These are phyloP conservation scores for Trigoniulus corallinus DNA, from an alignment of 1,140 invertebrate genomes.

Conservation along the genomic window DNA sequence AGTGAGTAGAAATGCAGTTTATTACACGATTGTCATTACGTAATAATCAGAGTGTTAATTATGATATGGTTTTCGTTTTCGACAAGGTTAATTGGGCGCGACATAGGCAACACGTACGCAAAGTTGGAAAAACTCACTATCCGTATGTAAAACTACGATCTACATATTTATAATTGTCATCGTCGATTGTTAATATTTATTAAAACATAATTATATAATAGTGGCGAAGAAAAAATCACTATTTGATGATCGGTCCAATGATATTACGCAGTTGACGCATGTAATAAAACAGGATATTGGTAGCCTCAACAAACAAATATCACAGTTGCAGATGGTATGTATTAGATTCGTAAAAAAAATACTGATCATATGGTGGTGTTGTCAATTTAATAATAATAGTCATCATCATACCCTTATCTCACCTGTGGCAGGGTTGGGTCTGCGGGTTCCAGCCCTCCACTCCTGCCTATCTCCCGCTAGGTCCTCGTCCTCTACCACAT, in stretches of 20 bases:
- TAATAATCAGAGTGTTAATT: too few species aligned
- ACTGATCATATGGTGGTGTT: too few species aligned
- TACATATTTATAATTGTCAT: constrained; percentile 8
- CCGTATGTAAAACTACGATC: constrained; percentile 41
- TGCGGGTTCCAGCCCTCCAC: too few species aligned
- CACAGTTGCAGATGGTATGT: constrained; percentile 35
- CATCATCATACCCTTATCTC: too few species aligned
- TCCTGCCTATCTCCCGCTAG: too few species aligned
- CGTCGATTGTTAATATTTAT: too few species aligned
- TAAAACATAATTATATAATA: constrained; percentile 32
- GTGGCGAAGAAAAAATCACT: constrained; percentile 94
- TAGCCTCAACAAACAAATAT: constrained; percentile 91
- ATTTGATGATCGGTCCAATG: constrained; percentile 86
- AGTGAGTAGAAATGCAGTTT: constrained; percentile 22
- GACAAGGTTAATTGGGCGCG: constrained; percentile 80
- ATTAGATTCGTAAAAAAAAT: constrained; percentile 25
- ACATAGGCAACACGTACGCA: constrained; percentile 86
- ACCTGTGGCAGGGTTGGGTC: too few species aligned
- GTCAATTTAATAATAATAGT: too few species aligned
- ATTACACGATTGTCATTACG: too few species aligned
- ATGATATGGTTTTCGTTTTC: constrained; percentile 17
- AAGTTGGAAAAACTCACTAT: constrained; percentile 93
- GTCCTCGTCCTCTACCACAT: too few species aligned
- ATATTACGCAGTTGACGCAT: constrained; percentile 94
- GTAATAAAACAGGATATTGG: constrained; percentile 94